phyloP scores from a whole-genome alignment of 2,797 vertebrate genomes.

The Cyprinella venusta region DNA sequence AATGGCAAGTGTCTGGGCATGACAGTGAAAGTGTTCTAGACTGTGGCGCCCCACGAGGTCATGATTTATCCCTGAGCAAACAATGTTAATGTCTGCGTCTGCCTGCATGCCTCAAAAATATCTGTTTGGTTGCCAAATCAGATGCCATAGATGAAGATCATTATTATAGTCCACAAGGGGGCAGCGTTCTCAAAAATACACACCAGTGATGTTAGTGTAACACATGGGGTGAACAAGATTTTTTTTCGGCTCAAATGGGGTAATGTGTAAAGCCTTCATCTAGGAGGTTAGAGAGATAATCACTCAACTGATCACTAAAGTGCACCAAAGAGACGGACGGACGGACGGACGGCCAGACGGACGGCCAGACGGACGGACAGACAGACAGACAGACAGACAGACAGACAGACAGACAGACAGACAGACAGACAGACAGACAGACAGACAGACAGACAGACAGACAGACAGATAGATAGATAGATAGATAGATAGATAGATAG shows the following conservation, averaged over 20 bases:
- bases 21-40: constrained; percentile 28
- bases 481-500: too few species aligned
- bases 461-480: too few species aligned
- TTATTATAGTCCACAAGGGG: constrained; percentile 54
- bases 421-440: too few species aligned
- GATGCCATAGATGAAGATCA: neutral
- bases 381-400: too few species aligned
- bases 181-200: constrained; percentile 47
- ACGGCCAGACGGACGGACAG: too few species aligned
- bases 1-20: constrained; percentile 49
- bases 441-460: too few species aligned
- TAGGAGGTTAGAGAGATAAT: neutral
- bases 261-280: neutral
- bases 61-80: constrained; percentile 20
- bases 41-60: neutral
- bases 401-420: too few species aligned
- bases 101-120: constrained; percentile 6
- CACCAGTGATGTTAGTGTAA: neutral
- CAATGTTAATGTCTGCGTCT: constrained; percentile 19
- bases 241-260: neutral
- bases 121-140: constrained; percentile 20
- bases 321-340: neutral
- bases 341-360: too few species aligned
- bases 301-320: neutral
- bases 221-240: too few species aligned